A percentile compares a stretch with the other conserved stretches of the same genome.
phyloP scores from a whole-genome alignment of 2,888 invertebrate genomes.

The Epiblema foenella region DNA sequence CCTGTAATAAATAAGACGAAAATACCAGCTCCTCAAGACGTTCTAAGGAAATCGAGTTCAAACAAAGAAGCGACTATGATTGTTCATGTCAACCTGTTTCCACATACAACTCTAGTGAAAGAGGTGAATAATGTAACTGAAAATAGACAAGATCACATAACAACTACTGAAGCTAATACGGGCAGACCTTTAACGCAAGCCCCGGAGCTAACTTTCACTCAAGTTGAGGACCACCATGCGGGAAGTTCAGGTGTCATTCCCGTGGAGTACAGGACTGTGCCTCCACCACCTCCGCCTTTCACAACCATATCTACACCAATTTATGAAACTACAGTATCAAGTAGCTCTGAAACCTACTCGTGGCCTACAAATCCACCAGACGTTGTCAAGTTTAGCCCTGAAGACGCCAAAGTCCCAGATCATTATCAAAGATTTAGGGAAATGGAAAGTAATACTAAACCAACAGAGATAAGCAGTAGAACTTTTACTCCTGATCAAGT shows the following conservation, averaged over 20 bases:
- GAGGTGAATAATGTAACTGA: constrained; percentile 47
- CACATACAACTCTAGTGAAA: constrained; percentile 70
- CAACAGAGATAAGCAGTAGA: background rate
- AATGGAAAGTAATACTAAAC: constrained; percentile 45
- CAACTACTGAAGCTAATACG: constrained; percentile 43
- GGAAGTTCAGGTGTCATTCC: constrained; percentile 77
- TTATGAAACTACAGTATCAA: constrained; percentile 55
- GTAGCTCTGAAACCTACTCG: constrained; percentile 52
- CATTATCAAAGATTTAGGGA: constrained; percentile 59
- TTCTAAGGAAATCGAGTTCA: constrained; percentile 45
- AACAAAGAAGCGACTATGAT: constrained; percentile 82
- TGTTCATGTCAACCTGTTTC: constrained; percentile 87
- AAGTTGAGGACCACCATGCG: constrained; percentile 73
- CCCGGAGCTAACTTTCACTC: constrained; percentile 61
- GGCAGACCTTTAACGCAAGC: constrained; percentile 50
- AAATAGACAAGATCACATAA: constrained; percentile 48
- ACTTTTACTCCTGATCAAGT: constrained; percentile 64
- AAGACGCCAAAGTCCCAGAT: constrained; percentile 75
- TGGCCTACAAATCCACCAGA: constrained; percentile 64
- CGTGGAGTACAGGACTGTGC: constrained; percentile 53
- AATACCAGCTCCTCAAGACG: constrained; percentile 35
- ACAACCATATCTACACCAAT: constrained; percentile 56
- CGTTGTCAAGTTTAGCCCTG: constrained; percentile 70
- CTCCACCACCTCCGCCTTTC: constrained; percentile 50
- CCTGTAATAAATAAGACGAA: constrained; percentile 43